These are phyloP conservation scores for Axinella damicornis DNA, from an alignment of 37 sponge, comb jelly and placozoan species.

Conservation along the genomic window DNA sequence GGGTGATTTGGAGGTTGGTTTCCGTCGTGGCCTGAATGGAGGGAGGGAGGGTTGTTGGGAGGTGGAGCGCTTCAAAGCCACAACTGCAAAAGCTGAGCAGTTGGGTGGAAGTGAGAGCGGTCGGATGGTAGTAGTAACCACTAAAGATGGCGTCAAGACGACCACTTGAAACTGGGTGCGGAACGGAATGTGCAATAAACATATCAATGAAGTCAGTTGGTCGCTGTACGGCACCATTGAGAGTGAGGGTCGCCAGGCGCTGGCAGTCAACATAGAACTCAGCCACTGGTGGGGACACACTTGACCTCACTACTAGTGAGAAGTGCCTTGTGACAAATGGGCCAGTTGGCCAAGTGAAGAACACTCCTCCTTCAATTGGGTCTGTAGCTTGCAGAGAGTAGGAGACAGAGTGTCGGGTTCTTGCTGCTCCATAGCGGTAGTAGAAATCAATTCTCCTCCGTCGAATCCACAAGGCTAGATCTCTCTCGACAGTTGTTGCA, in stretches of 20 bases:
- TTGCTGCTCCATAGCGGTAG: constrained; percentile 15
- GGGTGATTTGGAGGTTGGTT: background rate
- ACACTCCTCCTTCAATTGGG: constrained; percentile 1
- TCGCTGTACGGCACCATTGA: constrained; percentile 10
- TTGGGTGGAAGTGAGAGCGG: constrained; percentile 36
- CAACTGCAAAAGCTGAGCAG: constrained; percentile 66
- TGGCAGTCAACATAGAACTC: constrained; percentile 55
- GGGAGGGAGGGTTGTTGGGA: constrained; percentile 30
- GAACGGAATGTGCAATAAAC: constrained; percentile 57
- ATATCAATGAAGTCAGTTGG: constrained; percentile 26
- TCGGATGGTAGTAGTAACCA: constrained; percentile 64
- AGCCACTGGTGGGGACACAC: background rate
- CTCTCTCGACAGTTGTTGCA: constrained; percentile 20
- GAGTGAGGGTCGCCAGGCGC: background rate
- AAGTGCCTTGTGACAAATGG: constrained; percentile 27
- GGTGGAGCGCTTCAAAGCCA: constrained; percentile 60
- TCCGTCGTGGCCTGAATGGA: background rate
- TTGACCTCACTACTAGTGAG: constrained; percentile 13
- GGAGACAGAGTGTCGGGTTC: background rate
- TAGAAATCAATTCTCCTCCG: constrained; percentile 16
- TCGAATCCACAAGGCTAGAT: constrained; percentile 50
- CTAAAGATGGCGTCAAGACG: constrained; percentile 49
- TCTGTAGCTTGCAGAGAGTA: background rate
- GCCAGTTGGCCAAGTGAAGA: background rate
- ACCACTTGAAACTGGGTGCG: constrained; percentile 27